Conservation (phyloP, 2,888 invertebrate species). For the Cryptophagus acutangulus region DNA sequence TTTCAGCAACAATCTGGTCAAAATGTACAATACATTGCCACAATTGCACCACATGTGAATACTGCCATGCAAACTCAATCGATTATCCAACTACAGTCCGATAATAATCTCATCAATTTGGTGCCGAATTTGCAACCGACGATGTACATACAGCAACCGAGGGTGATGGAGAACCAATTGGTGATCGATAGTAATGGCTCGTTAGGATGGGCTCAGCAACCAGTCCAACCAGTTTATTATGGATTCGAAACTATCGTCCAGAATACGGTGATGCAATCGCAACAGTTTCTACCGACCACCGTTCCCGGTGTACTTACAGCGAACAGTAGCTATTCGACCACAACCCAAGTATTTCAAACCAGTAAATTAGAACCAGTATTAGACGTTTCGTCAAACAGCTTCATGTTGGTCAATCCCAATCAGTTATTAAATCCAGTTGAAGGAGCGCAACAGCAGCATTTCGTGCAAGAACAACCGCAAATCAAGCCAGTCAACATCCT, state of each 20-base stretch:
- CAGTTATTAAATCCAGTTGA: constrained; percentile 32
- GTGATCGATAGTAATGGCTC: constrained; percentile 45
- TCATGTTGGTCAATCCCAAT: constrained; percentile 64
- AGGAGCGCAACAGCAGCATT: constrained; percentile 17
- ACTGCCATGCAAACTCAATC: constrained; percentile 35
- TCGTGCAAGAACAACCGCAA: constrained; percentile 21
- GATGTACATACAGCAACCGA: constrained; percentile 43
- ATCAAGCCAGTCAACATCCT: constrained; percentile 21
- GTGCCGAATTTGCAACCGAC: constrained; percentile 44
- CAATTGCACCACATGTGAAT: constrained; percentile 57
- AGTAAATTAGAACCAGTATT: constrained; percentile 79
- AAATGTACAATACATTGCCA: constrained; percentile 72
- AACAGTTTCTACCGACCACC: constrained; percentile 76
- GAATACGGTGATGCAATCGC: constrained; percentile 85
- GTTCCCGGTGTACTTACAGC: constrained; percentile 76
- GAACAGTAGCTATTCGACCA: constrained; percentile 78
- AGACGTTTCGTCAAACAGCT: constrained; percentile 65
- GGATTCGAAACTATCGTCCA: constrained; percentile 82
- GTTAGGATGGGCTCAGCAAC: constrained; percentile 45
- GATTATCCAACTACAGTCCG: constrained; percentile 51
- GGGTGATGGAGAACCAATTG: constrained; percentile 42
- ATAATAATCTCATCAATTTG: constrained; percentile 43
- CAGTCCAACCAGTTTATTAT: constrained; percentile 74
- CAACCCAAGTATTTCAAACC: constrained; percentile 80
- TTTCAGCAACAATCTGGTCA: constrained; percentile 66